These are phyloP conservation scores for Speoplatyrhinus poulsoni DNA, from an alignment of 2,113 vertebrate genomes.

Conservation along the genomic window DNA sequence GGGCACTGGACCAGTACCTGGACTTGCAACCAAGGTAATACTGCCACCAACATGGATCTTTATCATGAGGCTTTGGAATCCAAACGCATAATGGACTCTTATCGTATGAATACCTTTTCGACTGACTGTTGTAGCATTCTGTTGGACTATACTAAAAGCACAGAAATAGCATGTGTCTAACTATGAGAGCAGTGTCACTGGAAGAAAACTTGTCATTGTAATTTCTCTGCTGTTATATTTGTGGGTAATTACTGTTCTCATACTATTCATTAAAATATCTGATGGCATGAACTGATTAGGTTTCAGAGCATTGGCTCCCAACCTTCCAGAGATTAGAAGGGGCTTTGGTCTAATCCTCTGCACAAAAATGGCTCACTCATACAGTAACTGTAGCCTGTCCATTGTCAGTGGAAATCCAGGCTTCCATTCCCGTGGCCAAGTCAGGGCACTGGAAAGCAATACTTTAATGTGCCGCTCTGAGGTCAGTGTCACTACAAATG, in stretches of 20 bases:
- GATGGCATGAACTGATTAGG: constrained; percentile 7
- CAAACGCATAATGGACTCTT: too few species aligned
- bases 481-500: constrained; percentile 49
- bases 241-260: background rate
- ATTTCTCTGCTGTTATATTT: background rate
- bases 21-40: too few species aligned
- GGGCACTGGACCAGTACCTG: too few species aligned
- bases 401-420: constrained; percentile 39
- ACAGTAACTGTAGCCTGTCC: constrained; percentile 39
- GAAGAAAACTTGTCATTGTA: background rate
- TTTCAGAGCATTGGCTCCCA: constrained; percentile 1
- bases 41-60: too few species aligned
- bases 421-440: background rate
- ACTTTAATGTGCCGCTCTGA: constrained; percentile 57
- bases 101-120: too few species aligned
- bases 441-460: constrained; percentile 16
- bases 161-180: too few species aligned
- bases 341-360: constrained; percentile 37
- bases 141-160: too few species aligned
- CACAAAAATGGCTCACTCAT: constrained; percentile 28
- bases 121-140: too few species aligned
- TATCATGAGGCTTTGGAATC: too few species aligned
- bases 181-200: too few species aligned
- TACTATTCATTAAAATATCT: background rate
- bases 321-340: background rate